These are phyloP conservation scores for Brevimyrus niger DNA, from an alignment of 2,113 vertebrate genomes.

Conservation along the genomic window DNA sequence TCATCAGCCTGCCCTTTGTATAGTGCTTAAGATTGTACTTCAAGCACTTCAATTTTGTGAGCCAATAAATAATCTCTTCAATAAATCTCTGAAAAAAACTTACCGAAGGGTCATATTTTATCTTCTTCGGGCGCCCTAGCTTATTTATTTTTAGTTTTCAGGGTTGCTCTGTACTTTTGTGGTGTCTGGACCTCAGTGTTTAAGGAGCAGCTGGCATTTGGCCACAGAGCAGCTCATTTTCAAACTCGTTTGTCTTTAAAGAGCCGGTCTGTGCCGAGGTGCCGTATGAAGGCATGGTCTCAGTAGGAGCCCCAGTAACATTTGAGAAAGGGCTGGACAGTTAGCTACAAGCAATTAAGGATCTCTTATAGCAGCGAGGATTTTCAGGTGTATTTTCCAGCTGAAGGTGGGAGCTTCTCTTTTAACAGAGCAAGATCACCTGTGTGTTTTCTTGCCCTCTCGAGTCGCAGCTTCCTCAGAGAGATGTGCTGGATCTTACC, in stretches of 20 bases:
- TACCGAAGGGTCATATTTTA: not conserved
- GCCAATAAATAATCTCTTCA: not conserved
- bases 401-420: not conserved
- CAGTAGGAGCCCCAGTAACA: not conserved
- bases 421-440: not conserved
- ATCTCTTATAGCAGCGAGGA: not conserved
- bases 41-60: not conserved
- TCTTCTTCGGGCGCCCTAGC: not conserved
- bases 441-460: not conserved
- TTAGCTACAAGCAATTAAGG: not conserved
- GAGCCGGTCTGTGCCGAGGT: not conserved
- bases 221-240: not conserved
- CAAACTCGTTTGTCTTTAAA: not conserved
- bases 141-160: not conserved
- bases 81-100: not conserved
- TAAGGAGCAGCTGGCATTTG: not conserved
- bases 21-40: not conserved
- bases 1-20: not conserved
- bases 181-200: not conserved
- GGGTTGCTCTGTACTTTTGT: not conserved
- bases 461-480: not conserved
- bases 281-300: not conserved
- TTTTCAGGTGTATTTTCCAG: not conserved
- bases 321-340: not conserved
- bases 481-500: not conserved